Evolutionary conservation across 1,140 invertebrate species (phyloP).

Genomic region (Saccostrea glomerata): DNA sequence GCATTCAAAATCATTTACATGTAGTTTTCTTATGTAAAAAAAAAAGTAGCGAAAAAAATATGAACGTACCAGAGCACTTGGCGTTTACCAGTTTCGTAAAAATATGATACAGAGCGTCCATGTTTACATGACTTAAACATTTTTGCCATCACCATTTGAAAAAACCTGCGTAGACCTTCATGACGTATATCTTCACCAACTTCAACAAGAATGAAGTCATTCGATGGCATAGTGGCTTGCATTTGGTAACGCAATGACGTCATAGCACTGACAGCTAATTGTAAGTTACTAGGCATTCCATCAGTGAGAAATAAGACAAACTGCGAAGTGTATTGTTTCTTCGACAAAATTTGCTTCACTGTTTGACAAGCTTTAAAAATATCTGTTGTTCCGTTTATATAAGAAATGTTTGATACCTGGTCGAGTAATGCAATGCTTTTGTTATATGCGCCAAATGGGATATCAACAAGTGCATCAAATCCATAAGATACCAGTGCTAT

Average conservation of each 20-base stretch:
- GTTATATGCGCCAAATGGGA: not conserved
- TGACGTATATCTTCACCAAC: constrained; percentile 20
- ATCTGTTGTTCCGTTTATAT: constrained; percentile 10
- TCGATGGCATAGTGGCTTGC: not conserved
- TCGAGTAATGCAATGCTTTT: not conserved
- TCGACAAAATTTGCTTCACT: not conserved
- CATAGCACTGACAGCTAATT: not conserved
- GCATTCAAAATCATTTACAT: not conserved
- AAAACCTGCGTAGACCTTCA: constrained; percentile 13
- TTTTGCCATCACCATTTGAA: not conserved
- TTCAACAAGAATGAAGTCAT: constrained; percentile 1
- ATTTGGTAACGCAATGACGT: not conserved
- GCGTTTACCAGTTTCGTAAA: not conserved
- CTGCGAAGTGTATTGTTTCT: not conserved
- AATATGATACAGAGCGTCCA: not conserved
- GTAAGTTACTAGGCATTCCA: constrained; percentile 18
- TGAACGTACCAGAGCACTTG: not conserved
- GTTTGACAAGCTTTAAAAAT: not conserved
- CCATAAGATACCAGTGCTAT: constrained; percentile 19
- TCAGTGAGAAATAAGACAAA: constrained; percentile 29
- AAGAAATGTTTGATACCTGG: not conserved
- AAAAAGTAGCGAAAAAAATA: not conserved
- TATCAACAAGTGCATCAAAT: not conserved
- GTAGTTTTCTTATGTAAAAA: not conserved
- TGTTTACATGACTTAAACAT: not conserved